A percentile compares a stretch with the other conserved stretches of the same genome.
phyloP scores from a whole-genome alignment of 1,140 invertebrate genomes.

The Drosophila simulans region DNA sequence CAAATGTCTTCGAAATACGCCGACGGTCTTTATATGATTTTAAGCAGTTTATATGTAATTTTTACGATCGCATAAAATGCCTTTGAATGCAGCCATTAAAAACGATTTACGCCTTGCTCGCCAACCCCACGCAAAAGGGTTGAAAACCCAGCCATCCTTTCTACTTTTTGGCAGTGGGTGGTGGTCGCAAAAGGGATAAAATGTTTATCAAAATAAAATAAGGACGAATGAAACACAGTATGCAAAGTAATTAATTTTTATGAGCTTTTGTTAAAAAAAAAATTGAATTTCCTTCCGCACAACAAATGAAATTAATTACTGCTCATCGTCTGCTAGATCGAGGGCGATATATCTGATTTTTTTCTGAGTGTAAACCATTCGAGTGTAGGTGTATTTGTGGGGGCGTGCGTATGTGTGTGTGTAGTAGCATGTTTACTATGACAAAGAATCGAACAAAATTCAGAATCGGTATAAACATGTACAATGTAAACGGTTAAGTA shows the following conservation, averaged over 20 bases:
- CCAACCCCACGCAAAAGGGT: constrained; percentile 50
- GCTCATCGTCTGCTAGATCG: constrained; percentile 10
- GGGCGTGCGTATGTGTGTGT: not conserved
- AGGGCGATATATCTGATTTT: constrained; percentile 7
- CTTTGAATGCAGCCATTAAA: constrained; percentile 82
- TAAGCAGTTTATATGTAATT: constrained; percentile 81
- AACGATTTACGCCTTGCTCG: constrained; percentile 74
- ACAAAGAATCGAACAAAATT: constrained; percentile 30
- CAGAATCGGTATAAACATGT: constrained; percentile 39
- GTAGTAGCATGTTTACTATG: constrained; percentile 41
- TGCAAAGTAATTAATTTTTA: constrained; percentile 77
- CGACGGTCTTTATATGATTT: constrained; percentile 78
- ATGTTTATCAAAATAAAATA: constrained; percentile 55
- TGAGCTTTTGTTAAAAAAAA: constrained; percentile 45
- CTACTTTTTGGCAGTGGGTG: constrained; percentile 10
- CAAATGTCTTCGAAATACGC: constrained; percentile 66
- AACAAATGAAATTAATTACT: constrained; percentile 50
- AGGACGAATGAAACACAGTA: constrained; percentile 20
- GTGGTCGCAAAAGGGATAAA: constrained; percentile 51
- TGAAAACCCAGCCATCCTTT: constrained; percentile 5
- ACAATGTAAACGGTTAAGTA: constrained; percentile 32
- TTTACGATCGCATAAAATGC: constrained; percentile 80
- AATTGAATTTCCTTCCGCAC: constrained; percentile 50
- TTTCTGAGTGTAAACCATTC: constrained; percentile 3
- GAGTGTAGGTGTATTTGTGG: constrained; percentile 1